These are phyloP conservation scores for Gastrophysa polygoni DNA, from an alignment of 2,888 invertebrate genomes.

Conservation along the genomic window DNA sequence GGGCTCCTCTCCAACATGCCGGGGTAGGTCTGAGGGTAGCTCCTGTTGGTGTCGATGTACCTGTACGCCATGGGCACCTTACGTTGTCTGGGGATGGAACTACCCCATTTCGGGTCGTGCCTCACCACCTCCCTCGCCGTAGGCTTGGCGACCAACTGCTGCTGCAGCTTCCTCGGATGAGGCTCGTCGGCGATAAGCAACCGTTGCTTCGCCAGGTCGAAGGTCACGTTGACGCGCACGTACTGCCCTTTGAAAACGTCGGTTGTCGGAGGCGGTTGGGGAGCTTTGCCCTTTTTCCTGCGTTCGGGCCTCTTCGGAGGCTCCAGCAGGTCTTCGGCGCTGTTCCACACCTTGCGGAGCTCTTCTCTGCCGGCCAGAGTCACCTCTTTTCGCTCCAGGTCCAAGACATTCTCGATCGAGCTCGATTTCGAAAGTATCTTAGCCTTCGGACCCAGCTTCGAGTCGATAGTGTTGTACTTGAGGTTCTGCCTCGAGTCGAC, in stretches of 20 bases:
- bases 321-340: conserved; percentile 54
- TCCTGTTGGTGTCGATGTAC: conserved; percentile 55
- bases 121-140: conserved; percentile 37
- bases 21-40: conserved; percentile 32
- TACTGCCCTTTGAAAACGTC: conserved; percentile 57
- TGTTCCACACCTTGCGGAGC: conserved; percentile 56
- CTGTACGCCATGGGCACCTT: conserved; percentile 58
- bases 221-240: conserved; percentile 55
- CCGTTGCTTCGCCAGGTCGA: conserved; percentile 41
- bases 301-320: conserved; percentile 52
- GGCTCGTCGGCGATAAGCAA: conserved; percentile 44
- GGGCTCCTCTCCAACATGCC: no score
- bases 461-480: conserved; percentile 40
- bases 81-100: no score
- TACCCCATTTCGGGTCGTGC: no score
- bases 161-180: conserved; percentile 46
- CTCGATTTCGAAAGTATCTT: conserved; percentile 41
- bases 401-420: conserved; percentile 50
- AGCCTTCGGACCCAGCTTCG: conserved; percentile 36
- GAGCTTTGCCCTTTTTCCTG: conserved; percentile 51
- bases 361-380: conserved; percentile 42
- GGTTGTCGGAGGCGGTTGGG: conserved; percentile 45
- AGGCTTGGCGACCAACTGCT: no score
- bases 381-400: conserved; percentile 39
- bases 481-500: conserved; percentile 41